phyloP scores from a whole-genome alignment of 2,888 invertebrate species.

The Brachynemurus nebulosus region DNA sequence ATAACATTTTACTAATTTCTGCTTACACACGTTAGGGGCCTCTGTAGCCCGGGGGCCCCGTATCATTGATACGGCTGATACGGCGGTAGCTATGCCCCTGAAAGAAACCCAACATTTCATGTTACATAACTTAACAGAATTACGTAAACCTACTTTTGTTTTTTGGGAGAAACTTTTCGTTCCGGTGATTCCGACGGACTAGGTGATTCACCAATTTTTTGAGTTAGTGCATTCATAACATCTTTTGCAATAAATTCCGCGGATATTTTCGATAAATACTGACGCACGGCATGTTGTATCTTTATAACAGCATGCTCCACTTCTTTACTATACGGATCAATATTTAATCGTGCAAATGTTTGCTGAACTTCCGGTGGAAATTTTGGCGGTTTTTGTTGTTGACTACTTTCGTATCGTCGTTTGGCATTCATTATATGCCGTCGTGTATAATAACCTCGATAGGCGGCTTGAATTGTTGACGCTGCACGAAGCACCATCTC shows the following conservation, averaged over 20 bases:
- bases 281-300: not conserved
- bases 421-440: not conserved
- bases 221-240: not conserved
- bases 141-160: no score
- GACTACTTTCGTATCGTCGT: not conserved
- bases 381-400: no score
- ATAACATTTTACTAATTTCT: no score
- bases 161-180: no score
- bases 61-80: no score
- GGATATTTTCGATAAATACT: not conserved
- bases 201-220: no score
- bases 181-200: no score
- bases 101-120: no score
- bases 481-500: not conserved
- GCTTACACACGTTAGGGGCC: no score
- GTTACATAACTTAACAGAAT: no score
- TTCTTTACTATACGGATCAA: not conserved
- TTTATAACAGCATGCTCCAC: not conserved
- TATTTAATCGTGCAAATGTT: not conserved
- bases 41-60: no score
- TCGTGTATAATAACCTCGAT: constrained; percentile 31
- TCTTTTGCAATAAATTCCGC: not conserved
- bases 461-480: constrained; percentile 25
- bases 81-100: no score
- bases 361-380: not conserved